Evolutionary conservation across 2,797 vertebrate genomes (phyloP).

Genomic region (Philypnodon macrostomus): DNA sequence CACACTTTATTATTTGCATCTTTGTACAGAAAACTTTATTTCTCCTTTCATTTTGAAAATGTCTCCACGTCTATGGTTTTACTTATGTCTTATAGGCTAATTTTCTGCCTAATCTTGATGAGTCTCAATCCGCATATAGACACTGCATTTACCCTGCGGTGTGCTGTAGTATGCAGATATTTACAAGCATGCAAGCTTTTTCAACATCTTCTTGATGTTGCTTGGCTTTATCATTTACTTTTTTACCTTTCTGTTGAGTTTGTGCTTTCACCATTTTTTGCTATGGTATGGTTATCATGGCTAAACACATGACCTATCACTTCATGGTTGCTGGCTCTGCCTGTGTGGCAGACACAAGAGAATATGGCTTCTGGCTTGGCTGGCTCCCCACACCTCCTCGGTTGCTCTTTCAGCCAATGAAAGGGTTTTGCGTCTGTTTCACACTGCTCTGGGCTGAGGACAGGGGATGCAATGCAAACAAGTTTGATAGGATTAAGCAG

Average conservation of each 20-base stretch:
- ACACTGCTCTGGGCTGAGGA: conserved; percentile 73
- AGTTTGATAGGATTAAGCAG: conserved; percentile 37
- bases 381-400: conserved; percentile 62
- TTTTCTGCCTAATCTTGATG: conserved; percentile 15
- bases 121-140: conserved; percentile 25
- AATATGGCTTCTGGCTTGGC: conserved; percentile 63
- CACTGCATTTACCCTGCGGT: conserved; percentile 30
- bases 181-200: conserved; percentile 60
- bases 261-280: conserved; percentile 42
- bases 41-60: conserved; percentile 27
- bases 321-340: conserved; percentile 52
- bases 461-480: conserved; percentile 61
- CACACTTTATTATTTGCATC: conserved; percentile 21
- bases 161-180: conserved; percentile 45
- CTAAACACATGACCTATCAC: conserved; percentile 51
- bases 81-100: conserved; percentile 25
- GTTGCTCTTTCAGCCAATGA: conserved; percentile 77
- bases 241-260: conserved; percentile 51
- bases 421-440: conserved; percentile 82
- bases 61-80: conserved; percentile 23
- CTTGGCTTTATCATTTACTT: conserved; percentile 63
- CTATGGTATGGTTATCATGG: conserved; percentile 45
- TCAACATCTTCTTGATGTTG: conserved; percentile 48
- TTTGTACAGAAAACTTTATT: conserved; percentile 12
- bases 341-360: conserved; percentile 52